Conservation (phyloP, 2,888 invertebrate species). For the Limnephilus rhombicus region DNA sequence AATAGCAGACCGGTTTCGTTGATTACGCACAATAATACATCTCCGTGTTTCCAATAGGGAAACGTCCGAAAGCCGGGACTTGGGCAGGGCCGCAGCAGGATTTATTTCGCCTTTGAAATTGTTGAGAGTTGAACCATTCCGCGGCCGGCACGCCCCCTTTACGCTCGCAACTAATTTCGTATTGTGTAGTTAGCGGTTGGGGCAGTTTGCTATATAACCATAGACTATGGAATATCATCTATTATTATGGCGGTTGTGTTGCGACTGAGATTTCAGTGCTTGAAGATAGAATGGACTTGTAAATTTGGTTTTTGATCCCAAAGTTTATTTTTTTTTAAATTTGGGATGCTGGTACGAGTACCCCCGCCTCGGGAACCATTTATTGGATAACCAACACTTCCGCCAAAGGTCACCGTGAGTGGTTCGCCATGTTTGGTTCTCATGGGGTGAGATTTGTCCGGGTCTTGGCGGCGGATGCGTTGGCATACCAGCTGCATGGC, state of each 20-base stretch:
- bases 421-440: no score
- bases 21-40: constrained; percentile 20
- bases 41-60: constrained; percentile 49
- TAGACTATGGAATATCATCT: not conserved
- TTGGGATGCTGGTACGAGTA: no score
- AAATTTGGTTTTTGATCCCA: not conserved
- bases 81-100: constrained; percentile 39
- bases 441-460: no score
- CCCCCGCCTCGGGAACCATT: no score
- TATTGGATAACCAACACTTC: no score
- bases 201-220: not conserved
- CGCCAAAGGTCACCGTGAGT: no score
- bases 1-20: constrained; percentile 17
- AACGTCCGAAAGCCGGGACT: constrained; percentile 8
- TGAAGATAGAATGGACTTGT: not conserved
- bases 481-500: no score
- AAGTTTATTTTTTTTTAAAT: not conserved
- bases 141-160: constrained; percentile 39
- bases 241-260: not conserved
- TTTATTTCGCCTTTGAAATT: constrained; percentile 47
- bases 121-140: constrained; percentile 47
- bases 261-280: not conserved
- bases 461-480: no score
- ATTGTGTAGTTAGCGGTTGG: constrained; percentile 30
- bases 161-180: constrained; percentile 46